Conservation (phyloP, 2,797 vertebrate species). For the Sebastes kiyomatsui region DNA sequence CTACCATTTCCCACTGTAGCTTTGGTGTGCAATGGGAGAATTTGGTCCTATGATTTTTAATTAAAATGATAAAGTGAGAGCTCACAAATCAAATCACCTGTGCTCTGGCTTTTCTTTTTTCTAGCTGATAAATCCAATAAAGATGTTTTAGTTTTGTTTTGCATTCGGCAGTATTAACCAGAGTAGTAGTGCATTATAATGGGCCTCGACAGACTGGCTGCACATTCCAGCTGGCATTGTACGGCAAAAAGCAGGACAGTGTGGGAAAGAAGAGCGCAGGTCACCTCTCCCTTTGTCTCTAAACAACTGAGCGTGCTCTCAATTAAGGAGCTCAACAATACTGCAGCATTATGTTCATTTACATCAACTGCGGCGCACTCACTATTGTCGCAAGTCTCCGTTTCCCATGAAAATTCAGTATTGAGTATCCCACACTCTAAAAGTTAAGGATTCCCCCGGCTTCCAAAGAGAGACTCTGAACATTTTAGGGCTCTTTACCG, state of each 20-base stretch:
- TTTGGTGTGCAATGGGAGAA: conserved; percentile 31
- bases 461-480: not conserved
- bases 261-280: conserved; percentile 60
- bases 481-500: not conserved
- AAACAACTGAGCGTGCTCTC: conserved; percentile 21
- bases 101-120: conserved; percentile 31
- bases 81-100: conserved; percentile 23
- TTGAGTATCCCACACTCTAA: not conserved
- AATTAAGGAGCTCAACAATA: conserved; percentile 30
- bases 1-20: conserved; percentile 13
- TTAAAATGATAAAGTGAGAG: conserved; percentile 54
- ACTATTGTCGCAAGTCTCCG: conserved; percentile 5
- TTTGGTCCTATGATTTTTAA: conserved; percentile 25
- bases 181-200: conserved; percentile 15
- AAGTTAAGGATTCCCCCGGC: not conserved
- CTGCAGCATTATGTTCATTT: conserved; percentile 22
- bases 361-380: not conserved
- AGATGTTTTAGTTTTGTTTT: conserved; percentile 15
- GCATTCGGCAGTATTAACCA: not conserved
- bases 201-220: not conserved
- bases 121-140: conserved; percentile 23
- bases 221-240: conserved; percentile 50
- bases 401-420: conserved; percentile 52
- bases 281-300: conserved; percentile 51
- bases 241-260: not conserved